Conservation (phyloP, 2,113 vertebrate genomes). For the Dolichallabes microphthalmus region DNA sequence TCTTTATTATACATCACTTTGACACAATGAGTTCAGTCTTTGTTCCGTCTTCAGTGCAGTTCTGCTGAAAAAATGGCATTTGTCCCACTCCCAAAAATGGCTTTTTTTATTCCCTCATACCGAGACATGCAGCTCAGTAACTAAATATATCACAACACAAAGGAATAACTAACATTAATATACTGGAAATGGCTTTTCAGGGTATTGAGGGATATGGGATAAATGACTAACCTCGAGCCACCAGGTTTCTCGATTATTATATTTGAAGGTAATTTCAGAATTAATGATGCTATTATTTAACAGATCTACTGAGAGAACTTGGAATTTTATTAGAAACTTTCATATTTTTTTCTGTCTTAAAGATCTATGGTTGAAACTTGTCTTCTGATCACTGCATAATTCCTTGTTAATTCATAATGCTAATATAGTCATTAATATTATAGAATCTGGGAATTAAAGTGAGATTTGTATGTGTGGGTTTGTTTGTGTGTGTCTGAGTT, state of each 20-base stretch:
- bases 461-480: neutral
- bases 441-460: too few species aligned
- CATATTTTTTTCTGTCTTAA: neutral
- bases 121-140: neutral
- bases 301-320: neutral
- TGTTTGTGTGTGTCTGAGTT: neutral
- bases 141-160: neutral
- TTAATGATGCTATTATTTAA: neutral
- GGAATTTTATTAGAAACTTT: neutral
- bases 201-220: neutral
- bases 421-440: too few species aligned
- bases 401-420: neutral
- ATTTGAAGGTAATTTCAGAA: neutral
- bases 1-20: neutral
- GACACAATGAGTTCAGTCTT: slow-evolving; percentile 33
- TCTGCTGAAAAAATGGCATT: neutral
- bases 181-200: neutral
- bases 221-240: neutral
- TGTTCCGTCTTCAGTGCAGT: slow-evolving; percentile 9
- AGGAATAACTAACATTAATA: neutral
- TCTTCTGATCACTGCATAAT: neutral
- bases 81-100: neutral
- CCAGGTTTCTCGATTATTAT: neutral
- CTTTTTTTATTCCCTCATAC: neutral
- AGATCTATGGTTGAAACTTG: neutral